Percentiles rank a stretch among this genome's conserved stretches.
These are phyloP conservation scores for Agelas oroides DNA, from an alignment of 37 sponge, comb jelly and placozoan genomes.

Conservation along the genomic window DNA sequence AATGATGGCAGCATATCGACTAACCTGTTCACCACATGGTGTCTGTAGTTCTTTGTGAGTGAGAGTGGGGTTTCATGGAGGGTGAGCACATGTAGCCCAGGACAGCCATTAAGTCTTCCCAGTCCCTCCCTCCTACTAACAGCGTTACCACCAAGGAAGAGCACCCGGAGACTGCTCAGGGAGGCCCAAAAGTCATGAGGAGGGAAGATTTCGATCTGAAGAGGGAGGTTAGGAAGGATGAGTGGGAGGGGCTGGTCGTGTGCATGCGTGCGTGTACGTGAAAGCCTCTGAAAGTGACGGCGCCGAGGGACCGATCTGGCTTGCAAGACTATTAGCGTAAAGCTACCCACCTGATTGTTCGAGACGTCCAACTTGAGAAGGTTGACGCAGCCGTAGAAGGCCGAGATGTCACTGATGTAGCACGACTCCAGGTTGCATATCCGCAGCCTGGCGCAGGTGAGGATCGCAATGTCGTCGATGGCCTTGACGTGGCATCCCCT, in stretches of 20 bases:
- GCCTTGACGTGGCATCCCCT: conserved; percentile 20
- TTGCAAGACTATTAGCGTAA: too few species aligned
- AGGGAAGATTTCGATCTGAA: conserved; percentile 71
- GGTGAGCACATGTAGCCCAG: conserved; percentile 68
- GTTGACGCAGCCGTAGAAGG: conserved; percentile 71
- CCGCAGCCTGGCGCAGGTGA: conserved; percentile 47
- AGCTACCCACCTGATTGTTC: conserved; percentile 73
- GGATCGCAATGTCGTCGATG: conserved; percentile 50
- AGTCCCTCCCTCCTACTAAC: conserved; percentile 27
- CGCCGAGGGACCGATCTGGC: too few species aligned
- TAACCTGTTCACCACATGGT: conserved; percentile 84
- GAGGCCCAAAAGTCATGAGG: conserved; percentile 60
- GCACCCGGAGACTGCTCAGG: conserved; percentile 57
- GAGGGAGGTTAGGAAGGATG: background rate
- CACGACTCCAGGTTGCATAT: conserved; percentile 69
- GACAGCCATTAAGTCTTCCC: conserved; percentile 33
- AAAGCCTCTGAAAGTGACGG: too few species aligned
- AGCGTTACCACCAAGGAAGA: conserved; percentile 78
- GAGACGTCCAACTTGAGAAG: conserved; percentile 83
- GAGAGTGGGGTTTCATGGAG: conserved; percentile 80
- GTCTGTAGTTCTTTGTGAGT: conserved; percentile 72
- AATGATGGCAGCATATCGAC: too few species aligned
- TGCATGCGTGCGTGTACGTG: background rate
- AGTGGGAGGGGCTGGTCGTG: too few species aligned
- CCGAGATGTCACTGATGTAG: conserved; percentile 65